Percentiles rank a stretch among this genome's conserved stretches.
phyloP scores from a whole-genome alignment of 2,797 vertebrate genomes.

The Hydrophis major region DNA sequence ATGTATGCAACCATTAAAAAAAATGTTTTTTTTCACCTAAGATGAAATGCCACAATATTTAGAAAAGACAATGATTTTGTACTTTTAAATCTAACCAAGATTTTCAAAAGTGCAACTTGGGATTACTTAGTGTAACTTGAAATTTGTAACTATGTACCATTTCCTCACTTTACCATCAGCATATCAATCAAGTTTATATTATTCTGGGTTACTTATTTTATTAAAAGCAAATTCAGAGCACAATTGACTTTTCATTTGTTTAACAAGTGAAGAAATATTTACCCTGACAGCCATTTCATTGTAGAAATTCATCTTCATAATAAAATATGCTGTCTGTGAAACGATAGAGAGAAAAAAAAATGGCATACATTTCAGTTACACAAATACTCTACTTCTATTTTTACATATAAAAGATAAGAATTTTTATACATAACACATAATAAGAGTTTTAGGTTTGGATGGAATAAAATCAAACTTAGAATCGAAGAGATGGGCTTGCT shows the following conservation, averaged over 20 bases:
- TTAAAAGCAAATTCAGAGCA: conserved; percentile 80
- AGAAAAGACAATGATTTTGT: conserved; percentile 46
- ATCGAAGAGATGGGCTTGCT: conserved; percentile 91
- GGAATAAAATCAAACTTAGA: conserved; percentile 87
- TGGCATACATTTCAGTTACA: conserved; percentile 81
- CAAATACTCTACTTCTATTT: conserved; percentile 82
- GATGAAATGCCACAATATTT: conserved; percentile 43
- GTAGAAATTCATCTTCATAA: conserved; percentile 98
- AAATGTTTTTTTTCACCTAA: background rate
- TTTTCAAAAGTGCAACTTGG: conserved; percentile 60
- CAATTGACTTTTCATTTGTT: conserved; percentile 89
- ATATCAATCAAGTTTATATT: conserved; percentile 78
- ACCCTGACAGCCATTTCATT: conserved; percentile 98
- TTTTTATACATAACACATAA: conserved; percentile 98
- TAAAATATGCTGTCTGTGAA: conserved; percentile 94
- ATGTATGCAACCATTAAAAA: background rate
- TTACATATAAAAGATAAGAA: conserved; percentile 93
- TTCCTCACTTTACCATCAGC: conserved; percentile 69
- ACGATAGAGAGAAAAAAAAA: conserved; percentile 69
- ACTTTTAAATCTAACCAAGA: conserved; percentile 55
- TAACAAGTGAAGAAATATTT: conserved; percentile 95
- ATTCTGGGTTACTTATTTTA: conserved; percentile 77
- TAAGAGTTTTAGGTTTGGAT: conserved; percentile 80
- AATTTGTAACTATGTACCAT: conserved; percentile 72
- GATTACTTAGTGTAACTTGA: conserved; percentile 65